Evolutionary conservation across 2,113 vertebrate species (phyloP), one percentile per base, ranked within the genome.

Genomic region (Danio rerio): DNA sequence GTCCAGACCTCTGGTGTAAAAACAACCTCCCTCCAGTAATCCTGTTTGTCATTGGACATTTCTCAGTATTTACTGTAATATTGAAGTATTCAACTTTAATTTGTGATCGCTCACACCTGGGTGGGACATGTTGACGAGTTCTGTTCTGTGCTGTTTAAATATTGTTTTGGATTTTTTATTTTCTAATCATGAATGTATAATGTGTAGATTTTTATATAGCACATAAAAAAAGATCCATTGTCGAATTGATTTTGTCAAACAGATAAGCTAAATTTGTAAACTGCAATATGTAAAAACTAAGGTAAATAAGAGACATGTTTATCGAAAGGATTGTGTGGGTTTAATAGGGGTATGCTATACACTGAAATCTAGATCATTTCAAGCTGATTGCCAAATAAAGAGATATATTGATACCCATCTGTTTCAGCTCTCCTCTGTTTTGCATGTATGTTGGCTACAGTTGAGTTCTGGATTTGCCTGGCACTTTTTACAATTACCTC

Each of bases 261-360:
- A 93, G 92, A 94, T 93, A 93, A 92, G 94, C 92, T 94, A 94
- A 87, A 94, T 94, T 94, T 94, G 92, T 93, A 93, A 94, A 92
- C 91, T 93, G 94, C 94, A 93, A 92, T 88, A 92, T 94, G 93
- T 94, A 93, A 92, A 92, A 88, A 88, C 89, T 21, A 78, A 86
- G 85, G 59, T 78, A 79, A 85, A 86, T 84, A 73, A 90, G 88
- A 93, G 90, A 91, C 89, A 90, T 91, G 89, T 89, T 89, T 92
- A 93, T 92, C 84, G 89, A 90, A 89, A 89, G 88, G 90, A 93
- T 91, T 90, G 91, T 94, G 91, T 92, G 92, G 90, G 89, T 91
- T 94, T 91, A 90, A 61, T 89, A 92, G 89, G 88, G 76, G 87
- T 90, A 88, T 87, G 92, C 88, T 93, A 91, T 93, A 92, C 92